Percentiles rank a stretch among this genome's conserved stretches.
Conservation (phyloP, 2,888 invertebrate species). For the Drosophila cognata region DNA sequence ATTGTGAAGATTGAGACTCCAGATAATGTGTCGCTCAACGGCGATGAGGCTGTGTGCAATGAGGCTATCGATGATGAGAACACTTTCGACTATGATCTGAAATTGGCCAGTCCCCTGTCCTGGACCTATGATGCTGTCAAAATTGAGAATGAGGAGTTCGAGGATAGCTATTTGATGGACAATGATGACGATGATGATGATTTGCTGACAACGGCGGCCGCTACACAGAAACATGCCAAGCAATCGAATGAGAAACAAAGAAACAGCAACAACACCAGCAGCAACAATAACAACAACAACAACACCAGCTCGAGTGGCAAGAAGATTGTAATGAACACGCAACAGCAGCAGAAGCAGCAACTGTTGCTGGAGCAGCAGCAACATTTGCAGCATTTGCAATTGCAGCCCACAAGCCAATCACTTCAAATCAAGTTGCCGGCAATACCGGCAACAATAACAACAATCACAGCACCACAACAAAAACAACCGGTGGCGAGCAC, state of each 20-base stretch:
- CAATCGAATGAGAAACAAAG: constrained; percentile 67
- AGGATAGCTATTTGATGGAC: constrained; percentile 81
- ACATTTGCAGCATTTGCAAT: constrained; percentile 77
- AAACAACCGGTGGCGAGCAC: constrained; percentile 74
- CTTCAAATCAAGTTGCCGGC: constrained; percentile 80
- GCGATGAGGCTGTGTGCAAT: constrained; percentile 77
- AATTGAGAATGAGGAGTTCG: constrained; percentile 84
- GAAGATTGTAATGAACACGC: constrained; percentile 49
- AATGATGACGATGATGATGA: constrained; percentile 83
- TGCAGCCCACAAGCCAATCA: constrained; percentile 80
- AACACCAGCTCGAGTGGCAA: constrained; percentile 24
- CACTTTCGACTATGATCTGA: constrained; percentile 83
- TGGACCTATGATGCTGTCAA: constrained; percentile 85
- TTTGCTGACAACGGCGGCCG: constrained; percentile 77
- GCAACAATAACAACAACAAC: constrained; percentile 44
- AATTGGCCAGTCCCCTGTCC: constrained; percentile 84
- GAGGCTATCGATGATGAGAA: constrained; percentile 77
- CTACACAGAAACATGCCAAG: constrained; percentile 77
- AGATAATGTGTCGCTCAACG: constrained; percentile 71
- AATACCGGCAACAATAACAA: constrained; percentile 82
- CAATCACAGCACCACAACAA: constrained; percentile 38
- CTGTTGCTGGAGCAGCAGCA: constrained; percentile 78
- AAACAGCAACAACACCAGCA: constrained; percentile 49
- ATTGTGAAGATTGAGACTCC: constrained; percentile 83
- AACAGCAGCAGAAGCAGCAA: constrained; percentile 78